Percentiles rank a stretch among this genome's conserved stretches.
These are phyloP conservation scores for Cladopsammia gracilis DNA, from an alignment of 64 coral and sea anemone genomes.

Conservation along the genomic window DNA sequence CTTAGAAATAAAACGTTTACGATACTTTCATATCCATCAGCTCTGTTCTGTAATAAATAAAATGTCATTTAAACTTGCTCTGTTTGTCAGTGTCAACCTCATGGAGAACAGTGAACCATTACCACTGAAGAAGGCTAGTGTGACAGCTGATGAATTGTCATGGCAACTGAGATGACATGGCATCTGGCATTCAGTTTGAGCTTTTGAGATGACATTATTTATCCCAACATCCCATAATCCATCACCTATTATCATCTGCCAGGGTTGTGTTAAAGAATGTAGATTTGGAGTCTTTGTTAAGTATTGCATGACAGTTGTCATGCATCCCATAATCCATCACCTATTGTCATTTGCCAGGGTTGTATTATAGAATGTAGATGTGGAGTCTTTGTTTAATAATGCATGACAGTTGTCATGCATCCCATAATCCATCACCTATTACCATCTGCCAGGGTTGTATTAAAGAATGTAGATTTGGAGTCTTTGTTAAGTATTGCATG, in stretches of 20 bases:
- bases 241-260: constrained; percentile 70
- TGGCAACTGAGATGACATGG: too few relatives aligned
- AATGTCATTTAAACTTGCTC: too few relatives aligned
- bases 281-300: constrained; percentile 38
- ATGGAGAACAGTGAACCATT: too few relatives aligned
- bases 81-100: too few relatives aligned
- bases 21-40: too few relatives aligned
- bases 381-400: neutral
- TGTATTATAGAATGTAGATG: constrained; percentile 75
- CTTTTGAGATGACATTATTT: too few relatives aligned
- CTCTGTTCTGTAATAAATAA: too few relatives aligned
- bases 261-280: constrained; percentile 72
- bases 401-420: constrained; percentile 14
- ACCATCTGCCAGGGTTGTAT: constrained; percentile 70
- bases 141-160: too few relatives aligned
- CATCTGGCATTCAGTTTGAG: too few relatives aligned
- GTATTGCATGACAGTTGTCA: too few relatives aligned
- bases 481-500: constrained; percentile 81
- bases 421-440: neutral
- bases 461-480: constrained; percentile 80
- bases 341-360: constrained; percentile 73
- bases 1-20: too few relatives aligned
- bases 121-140: too few relatives aligned
- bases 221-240: neutral
- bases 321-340: constrained; percentile 1